Conservation (phyloP, 2,113 vertebrate genomes). For the Odontophorus gujanensis region DNA sequence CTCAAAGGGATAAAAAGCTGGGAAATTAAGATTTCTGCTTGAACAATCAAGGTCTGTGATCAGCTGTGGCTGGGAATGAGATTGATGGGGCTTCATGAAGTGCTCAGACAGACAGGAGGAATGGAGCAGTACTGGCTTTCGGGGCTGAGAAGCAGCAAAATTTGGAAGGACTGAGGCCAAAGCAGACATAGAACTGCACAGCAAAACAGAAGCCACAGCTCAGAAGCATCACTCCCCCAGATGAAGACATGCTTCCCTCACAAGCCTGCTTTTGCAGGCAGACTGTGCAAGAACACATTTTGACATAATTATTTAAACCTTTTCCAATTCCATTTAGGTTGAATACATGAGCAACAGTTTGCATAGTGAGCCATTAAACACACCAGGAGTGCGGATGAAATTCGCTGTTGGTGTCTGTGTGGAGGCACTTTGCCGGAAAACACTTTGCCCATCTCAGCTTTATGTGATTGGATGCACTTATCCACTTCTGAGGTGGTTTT, state of each 20-base stretch:
- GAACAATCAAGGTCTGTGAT: neutral
- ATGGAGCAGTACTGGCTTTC: neutral
- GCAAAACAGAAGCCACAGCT: neutral
- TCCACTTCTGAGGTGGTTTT: neutral
- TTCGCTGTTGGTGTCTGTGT: neutral
- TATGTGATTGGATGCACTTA: neutral
- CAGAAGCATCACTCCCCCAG: neutral
- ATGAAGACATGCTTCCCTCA: fast-evolving
- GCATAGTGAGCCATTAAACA: fast-evolving
- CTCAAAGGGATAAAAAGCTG: neutral
- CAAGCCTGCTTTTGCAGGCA: neutral
- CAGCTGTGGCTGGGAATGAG: neutral
- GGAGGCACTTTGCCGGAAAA: neutral
- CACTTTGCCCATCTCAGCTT: too few species aligned
- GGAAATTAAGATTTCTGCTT: neutral
- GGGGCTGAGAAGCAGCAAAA: neutral
- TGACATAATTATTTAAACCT: neutral
- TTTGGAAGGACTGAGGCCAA: neutral
- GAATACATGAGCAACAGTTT: neutral
- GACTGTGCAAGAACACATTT: neutral
- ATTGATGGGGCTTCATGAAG: neutral
- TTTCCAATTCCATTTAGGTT: neutral
- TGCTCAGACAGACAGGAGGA: neutral
- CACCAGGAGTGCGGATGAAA: neutral
- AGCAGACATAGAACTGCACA: fast-evolving